A percentile compares a stretch with the other conserved stretches of the same genome.
These are phyloP conservation scores for Cyprinodon diabolis DNA, from an alignment of 2,797 vertebrate genomes.

Conservation along the genomic window DNA sequence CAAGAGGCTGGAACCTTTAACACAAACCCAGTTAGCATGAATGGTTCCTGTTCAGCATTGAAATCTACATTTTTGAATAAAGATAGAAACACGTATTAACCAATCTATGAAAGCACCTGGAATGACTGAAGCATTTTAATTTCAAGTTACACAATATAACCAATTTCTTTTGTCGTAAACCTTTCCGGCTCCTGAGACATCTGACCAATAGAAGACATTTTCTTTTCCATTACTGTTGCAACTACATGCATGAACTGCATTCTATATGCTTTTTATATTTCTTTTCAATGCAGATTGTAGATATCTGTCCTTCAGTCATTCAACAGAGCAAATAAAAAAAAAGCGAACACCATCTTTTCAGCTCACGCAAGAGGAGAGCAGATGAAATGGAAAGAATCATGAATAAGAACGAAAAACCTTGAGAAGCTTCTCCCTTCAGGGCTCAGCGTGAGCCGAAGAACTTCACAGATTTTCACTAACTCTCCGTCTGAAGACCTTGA, in stretches of 20 bases:
- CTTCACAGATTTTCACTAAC: conserved; percentile 28
- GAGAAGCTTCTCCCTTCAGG: conserved; percentile 37
- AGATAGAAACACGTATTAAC: not conserved
- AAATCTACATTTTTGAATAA: not conserved
- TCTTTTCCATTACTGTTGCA: not conserved
- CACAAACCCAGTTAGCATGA: too few species aligned
- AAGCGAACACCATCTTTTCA: conserved; percentile 8
- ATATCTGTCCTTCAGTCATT: conserved; percentile 37
- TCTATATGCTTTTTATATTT: conserved; percentile 6
- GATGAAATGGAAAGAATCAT: conserved; percentile 22
- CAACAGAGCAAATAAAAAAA: conserved; percentile 11
- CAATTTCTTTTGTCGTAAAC: too few species aligned
- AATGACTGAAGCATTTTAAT: not conserved
- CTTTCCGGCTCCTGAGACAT: too few species aligned
- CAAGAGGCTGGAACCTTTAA: too few species aligned
- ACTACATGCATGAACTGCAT: not conserved
- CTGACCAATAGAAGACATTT: too few species aligned
- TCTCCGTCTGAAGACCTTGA: conserved; percentile 42
- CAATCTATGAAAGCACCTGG: not conserved
- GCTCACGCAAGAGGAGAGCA: conserved; percentile 5
- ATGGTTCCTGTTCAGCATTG: not conserved
- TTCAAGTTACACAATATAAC: not conserved
- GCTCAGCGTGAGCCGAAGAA: conserved; percentile 19
- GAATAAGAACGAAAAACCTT: conserved; percentile 42
- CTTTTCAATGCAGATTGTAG: conserved; percentile 11